Evolutionary conservation across 2,888 invertebrate species (phyloP).

Genomic region (Platynereis dumerilii): DNA sequence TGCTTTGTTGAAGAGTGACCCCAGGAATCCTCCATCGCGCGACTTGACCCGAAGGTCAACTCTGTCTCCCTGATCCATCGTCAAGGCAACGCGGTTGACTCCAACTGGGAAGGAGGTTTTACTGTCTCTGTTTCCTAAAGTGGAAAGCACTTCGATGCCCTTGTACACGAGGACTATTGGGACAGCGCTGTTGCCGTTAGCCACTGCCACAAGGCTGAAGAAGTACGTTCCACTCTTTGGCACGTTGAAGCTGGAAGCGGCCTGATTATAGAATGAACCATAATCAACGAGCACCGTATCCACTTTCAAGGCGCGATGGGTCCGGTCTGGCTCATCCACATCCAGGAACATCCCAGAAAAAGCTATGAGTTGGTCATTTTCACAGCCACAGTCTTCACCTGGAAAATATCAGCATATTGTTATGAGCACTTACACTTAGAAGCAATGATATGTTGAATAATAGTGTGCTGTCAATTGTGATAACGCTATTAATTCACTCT

Average conservation of each 20-base stretch:
- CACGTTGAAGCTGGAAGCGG: not conserved
- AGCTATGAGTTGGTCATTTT: too few species aligned
- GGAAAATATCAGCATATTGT: too few species aligned
- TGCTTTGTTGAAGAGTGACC: not conserved
- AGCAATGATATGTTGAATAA: too few species aligned
- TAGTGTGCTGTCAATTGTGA: too few species aligned
- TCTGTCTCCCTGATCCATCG: not conserved
- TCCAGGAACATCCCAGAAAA: too few species aligned
- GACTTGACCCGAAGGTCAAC: conserved; percentile 7
- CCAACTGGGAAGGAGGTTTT: not conserved
- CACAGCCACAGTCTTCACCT: too few species aligned
- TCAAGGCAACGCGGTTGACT: not conserved
- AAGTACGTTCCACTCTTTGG: not conserved
- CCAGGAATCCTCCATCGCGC: not conserved
- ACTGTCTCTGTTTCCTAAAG: not conserved
- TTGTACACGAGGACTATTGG: not conserved
- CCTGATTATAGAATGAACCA: too few species aligned
- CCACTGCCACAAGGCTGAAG: not conserved
- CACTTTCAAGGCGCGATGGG: too few species aligned
- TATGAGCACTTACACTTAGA: too few species aligned
- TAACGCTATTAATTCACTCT: too few species aligned
- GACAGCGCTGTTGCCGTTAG: not conserved
- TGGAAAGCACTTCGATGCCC: conserved; percentile 3
- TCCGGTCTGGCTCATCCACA: too few species aligned
- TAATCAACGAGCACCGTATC: too few species aligned